Percentiles rank a stretch among this genome's conserved stretches.
phyloP scores from a whole-genome alignment of 2,797 vertebrate species.

The Psittacula echo region DNA sequence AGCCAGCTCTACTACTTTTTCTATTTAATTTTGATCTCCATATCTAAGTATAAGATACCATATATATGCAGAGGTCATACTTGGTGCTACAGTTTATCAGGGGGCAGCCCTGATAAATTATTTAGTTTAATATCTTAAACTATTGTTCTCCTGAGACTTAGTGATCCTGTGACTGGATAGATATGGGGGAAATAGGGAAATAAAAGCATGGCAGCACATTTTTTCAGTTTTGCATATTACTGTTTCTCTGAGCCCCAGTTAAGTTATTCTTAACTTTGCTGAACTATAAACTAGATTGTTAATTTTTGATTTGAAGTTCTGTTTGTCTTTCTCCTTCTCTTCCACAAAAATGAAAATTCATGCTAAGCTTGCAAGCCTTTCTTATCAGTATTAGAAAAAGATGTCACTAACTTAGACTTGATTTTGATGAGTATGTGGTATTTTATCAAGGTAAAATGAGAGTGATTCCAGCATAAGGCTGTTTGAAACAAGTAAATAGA shows the following conservation, averaged over 20 bases:
- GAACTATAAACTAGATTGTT: not conserved
- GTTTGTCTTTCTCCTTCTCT: not conserved
- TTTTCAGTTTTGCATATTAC: not conserved
- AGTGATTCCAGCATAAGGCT: not conserved
- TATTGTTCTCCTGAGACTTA: not conserved
- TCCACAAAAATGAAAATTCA: not conserved
- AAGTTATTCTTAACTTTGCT: not conserved
- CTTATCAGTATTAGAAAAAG: not conserved
- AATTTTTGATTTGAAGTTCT: not conserved
- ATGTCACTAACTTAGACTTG: not conserved
- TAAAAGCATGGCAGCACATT: not conserved
- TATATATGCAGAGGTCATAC: not conserved
- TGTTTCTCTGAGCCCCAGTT: not conserved
- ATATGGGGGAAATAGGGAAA: not conserved
- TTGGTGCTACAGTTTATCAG: not conserved
- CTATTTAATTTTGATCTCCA: not conserved
- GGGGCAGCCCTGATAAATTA: not conserved
- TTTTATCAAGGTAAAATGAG: not conserved
- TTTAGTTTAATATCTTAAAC: not conserved
- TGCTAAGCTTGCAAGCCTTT: not conserved
- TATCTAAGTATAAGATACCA: not conserved
- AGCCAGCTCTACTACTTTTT: not conserved
- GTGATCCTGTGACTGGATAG: not conserved
- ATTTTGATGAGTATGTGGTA: not conserved
- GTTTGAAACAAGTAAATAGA: constrained; percentile 37